Conservation (phyloP, 2,797 vertebrate genomes). For the Kryptopterus vitreolus region DNA sequence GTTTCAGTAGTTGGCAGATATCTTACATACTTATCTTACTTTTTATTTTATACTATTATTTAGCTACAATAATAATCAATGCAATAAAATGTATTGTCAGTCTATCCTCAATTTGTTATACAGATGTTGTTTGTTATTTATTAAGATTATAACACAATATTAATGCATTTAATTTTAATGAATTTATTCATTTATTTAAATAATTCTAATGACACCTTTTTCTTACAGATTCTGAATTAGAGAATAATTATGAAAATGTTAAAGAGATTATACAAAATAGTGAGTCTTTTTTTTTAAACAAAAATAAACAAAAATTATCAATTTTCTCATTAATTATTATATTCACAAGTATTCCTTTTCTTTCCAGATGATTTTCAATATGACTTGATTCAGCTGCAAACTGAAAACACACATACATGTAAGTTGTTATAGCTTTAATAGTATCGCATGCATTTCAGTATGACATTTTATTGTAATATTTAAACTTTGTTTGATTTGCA, state of each 20-base stretch:
- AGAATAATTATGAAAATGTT: slow-evolving; percentile 5
- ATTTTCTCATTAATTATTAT: background rate
- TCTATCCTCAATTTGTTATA: too few species aligned
- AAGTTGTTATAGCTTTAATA: slow-evolving; percentile 2
- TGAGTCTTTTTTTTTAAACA: background rate
- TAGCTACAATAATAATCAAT: too few species aligned
- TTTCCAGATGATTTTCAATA: slow-evolving; percentile 3
- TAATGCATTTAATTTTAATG: too few species aligned
- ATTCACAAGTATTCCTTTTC: background rate
- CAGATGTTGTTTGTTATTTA: background rate
- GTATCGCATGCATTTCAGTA: background rate
- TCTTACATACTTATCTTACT: too few species aligned
- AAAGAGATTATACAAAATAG: background rate
- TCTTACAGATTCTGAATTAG: slow-evolving; percentile 16
- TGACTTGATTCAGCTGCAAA: background rate
- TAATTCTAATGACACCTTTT: slow-evolving; percentile 10
- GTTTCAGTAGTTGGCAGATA: too few species aligned
- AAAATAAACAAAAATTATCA: too few species aligned
- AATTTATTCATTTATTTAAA: too few species aligned
- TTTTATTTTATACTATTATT: too few species aligned
- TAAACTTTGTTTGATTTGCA: background rate
- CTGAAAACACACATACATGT: background rate
- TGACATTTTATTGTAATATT: too few species aligned
- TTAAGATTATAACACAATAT: background rate
- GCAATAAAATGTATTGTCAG: too few species aligned